A percentile compares a stretch with the other conserved stretches of the same genome.
Conservation (phyloP, 1,140 invertebrate species). For the Calliphora vicina region DNA sequence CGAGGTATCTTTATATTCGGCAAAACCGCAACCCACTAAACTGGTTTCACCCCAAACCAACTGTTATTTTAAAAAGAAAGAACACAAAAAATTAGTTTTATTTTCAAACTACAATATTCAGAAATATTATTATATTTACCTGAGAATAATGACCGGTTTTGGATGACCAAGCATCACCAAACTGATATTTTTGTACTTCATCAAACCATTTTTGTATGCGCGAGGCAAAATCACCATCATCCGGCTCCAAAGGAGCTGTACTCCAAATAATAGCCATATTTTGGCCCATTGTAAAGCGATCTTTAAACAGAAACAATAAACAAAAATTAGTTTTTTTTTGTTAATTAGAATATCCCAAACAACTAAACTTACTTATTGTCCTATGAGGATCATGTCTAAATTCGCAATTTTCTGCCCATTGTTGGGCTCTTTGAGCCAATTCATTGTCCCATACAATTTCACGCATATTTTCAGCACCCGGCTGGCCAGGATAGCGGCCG, state of each 20-base stretch:
- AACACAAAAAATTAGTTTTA: background rate
- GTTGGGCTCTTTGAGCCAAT: slow-evolving; percentile 79
- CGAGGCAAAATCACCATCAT: slow-evolving; percentile 74
- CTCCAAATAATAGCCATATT: slow-evolving; percentile 85
- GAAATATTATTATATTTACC: slow-evolving; percentile 64
- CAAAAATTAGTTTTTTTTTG: background rate
- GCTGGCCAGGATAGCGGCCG: slow-evolving; percentile 78
- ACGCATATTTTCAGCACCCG: slow-evolving; percentile 80
- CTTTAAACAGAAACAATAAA: slow-evolving; percentile 56
- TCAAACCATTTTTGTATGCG: slow-evolving; percentile 83
- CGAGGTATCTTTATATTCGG: slow-evolving; percentile 76
- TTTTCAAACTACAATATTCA: background rate
- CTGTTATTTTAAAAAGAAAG: slow-evolving; percentile 61
- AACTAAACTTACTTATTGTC: slow-evolving; percentile 70
- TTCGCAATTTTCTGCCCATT: slow-evolving; percentile 82
- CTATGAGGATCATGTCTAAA: slow-evolving; percentile 75
- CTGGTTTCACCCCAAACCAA: slow-evolving; percentile 82
- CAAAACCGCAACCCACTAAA: slow-evolving; percentile 81
- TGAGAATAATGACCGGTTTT: slow-evolving; percentile 84
- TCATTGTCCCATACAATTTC: slow-evolving; percentile 92
- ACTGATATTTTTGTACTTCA: slow-evolving; percentile 78
- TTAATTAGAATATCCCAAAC: too few relatives aligned
- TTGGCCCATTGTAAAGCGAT: slow-evolving; percentile 81
- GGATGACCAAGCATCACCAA: slow-evolving; percentile 70
- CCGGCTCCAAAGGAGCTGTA: slow-evolving; percentile 71